Percentiles rank a stretch among this genome's conserved stretches.
Evolutionary conservation across 2,888 invertebrate genomes (phyloP).

Genomic region (Aphodius granarius): DNA sequence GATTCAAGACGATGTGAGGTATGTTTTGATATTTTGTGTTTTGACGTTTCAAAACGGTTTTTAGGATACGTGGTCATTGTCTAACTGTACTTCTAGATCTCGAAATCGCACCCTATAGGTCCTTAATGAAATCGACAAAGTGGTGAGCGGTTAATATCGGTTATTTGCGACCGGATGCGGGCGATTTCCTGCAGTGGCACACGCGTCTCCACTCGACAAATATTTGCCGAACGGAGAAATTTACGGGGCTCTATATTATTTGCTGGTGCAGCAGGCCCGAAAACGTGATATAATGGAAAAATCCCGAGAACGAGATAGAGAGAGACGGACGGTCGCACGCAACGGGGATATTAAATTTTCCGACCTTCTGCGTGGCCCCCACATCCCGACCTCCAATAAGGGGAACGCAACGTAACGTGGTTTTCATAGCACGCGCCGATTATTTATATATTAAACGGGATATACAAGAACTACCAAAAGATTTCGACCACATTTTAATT

Average conservation of each 20-base stretch:
- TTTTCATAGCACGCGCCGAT: slow-evolving; percentile 49
- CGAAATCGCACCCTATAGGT: not conserved
- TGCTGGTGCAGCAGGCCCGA: not conserved
- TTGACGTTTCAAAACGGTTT: too few relatives aligned
- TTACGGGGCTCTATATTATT: not conserved
- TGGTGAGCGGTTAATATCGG: not conserved
- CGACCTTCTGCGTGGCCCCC: slow-evolving; percentile 55
- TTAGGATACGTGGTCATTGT: not conserved
- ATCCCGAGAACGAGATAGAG: slow-evolving; percentile 53
- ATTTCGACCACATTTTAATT: not conserved
- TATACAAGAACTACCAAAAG: not conserved
- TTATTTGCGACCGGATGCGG: not conserved
- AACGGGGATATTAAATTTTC: slow-evolving; percentile 56
- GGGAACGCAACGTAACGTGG: slow-evolving; percentile 50
- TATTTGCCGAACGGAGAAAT: slow-evolving; percentile 8
- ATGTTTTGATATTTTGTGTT: too few relatives aligned
- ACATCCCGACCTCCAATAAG: slow-evolving; percentile 25
- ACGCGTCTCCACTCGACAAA: slow-evolving; percentile 5
- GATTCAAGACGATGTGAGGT: too few relatives aligned
- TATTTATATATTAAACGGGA: slow-evolving; percentile 37
- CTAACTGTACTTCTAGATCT: not conserved
- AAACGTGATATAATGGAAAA: slow-evolving; percentile 54
- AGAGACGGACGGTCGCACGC: slow-evolving; percentile 47
- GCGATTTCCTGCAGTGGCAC: not conserved
- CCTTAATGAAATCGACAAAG: not conserved